Base-by-base conservation (phyloP, 1,140 invertebrate genomes). In the Pachypeltis micranthus region DNA sequence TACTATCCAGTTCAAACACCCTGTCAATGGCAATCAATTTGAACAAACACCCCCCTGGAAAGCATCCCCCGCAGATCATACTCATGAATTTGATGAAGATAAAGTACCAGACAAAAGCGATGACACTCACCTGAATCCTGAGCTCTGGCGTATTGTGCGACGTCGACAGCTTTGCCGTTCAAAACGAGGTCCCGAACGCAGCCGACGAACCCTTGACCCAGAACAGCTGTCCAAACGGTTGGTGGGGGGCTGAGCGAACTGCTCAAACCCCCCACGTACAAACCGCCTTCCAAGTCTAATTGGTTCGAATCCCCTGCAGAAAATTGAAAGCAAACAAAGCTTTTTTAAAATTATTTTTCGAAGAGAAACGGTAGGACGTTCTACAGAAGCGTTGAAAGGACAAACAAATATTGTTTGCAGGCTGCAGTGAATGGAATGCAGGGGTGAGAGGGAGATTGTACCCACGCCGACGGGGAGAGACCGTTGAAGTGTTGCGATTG, bases 181-280 rank as follows among this genome's bases (percentile, higher is more conserved):
- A 98, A 80, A 66, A 91, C 83, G 66, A 98, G 79, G 74, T 98
- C 94, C 70, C 93, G 83, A 71, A 99, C 82, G 74, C 96, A 98
- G 1, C 96, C 96, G 1, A 97, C 91, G 71, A 90, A 98, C 14
- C 96, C 96, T 69, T 91, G 85, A 59, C 87, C 81, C 24, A 97
- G 75, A 3, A 88, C 85, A 0, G 87, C 92, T 2, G 91, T 90
- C 94, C 95, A 98, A 34, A 98, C 74, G 27, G 89, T 88, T 1
- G 88, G 81, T 1, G 94, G 93, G 26, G 91, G 82, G 4, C 82
- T 83, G 21, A 83, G 83, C 1, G 84, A 80, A 0, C 85, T 80
- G 0, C 90, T 90, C 7, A 92, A 78, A 2, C 91, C 91, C 0
- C 95, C 96, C 3, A 98, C 83, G 72, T 86, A 96, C 61, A 98